A percentile compares a stretch with the other conserved stretches of the same genome.
Conservation (phyloP, 2,113 vertebrate genomes). For the Uria aalge region DNA sequence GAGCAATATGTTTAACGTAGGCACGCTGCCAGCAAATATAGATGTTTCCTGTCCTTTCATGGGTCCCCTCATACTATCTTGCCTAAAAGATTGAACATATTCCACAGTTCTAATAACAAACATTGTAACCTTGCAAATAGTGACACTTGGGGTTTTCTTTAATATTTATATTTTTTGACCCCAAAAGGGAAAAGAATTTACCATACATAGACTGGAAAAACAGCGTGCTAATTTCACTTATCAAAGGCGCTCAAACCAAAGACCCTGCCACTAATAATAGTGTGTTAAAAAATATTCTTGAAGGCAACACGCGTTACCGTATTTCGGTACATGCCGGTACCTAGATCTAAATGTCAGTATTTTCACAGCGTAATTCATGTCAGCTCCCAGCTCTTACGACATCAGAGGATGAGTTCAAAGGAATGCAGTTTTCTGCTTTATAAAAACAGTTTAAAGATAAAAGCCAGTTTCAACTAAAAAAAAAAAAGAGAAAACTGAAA, state of each 20-base stretch:
- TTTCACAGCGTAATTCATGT: constrained; percentile 51
- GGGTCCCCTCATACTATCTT: background rate
- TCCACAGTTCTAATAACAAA: constrained; percentile 69
- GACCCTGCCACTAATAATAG: constrained; percentile 43
- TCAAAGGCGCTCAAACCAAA: constrained; percentile 19
- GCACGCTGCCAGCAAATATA: constrained; percentile 21
- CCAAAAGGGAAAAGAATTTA: constrained; percentile 69
- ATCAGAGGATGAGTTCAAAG: constrained; percentile 51
- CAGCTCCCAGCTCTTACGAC: constrained; percentile 43
- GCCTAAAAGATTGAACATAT: constrained; percentile 2
- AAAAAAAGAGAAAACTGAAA: background rate
- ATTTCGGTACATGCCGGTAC: constrained; percentile 30
- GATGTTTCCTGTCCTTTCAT: constrained; percentile 46
- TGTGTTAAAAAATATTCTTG: background rate
- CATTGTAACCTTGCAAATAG: constrained; percentile 64
- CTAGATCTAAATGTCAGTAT: constrained; percentile 27
- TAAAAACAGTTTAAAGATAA: constrained; percentile 36
- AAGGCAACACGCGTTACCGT: background rate
- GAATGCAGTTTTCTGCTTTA: background rate
- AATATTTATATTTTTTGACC: constrained; percentile 62
- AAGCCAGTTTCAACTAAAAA: background rate
- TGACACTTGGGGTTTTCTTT: constrained; percentile 49
- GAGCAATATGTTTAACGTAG: constrained; percentile 35
- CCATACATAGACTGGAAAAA: constrained; percentile 56
- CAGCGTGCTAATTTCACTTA: constrained; percentile 58